Base-by-base conservation (phyloP, 2,888 invertebrate species). In the Ptychoptera contaminata region DNA sequence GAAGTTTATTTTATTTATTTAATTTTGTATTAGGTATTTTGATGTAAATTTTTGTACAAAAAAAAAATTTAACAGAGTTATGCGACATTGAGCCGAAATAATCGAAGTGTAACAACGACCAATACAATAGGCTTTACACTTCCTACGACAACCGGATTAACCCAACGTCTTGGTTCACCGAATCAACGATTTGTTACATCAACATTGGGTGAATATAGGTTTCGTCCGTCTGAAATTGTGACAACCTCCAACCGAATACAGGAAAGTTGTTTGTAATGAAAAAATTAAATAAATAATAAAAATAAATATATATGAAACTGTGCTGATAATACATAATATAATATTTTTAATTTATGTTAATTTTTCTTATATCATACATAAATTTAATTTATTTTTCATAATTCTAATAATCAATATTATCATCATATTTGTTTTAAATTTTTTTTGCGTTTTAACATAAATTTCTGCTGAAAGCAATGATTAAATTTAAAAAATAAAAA, bases 171-270 rank as follows among this genome's bases (percentile, higher is more conserved):
- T 15, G 23, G 35, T 35, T 16, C 42, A 15, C 34, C 35, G 34
- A 16, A 35, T 16, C 34, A 34, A 9, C 46, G 49, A 42, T 45
- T 50, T 11, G 82, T 82, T 57, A 77, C 82, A 59, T 82, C 82
- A 60, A 82, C 82, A 49, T 71, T 83, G 47, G 82, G 82, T 49
- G 82, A 82, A 58, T 83, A 83, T 65, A 75, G 83, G 52, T 75
- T 83, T 57, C 79, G 82, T 56, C 85, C 85, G 51, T 23, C 23
- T 23, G 86, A 86, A 67, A 83, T 86, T 54, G 84, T 86, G 51
- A 86, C 86, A 55, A 84, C 85, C 49, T 85, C 85, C 51, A 85
- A 85, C 70, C 77, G 84, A 60, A 85, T 86, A 68, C 86, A 86
- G 67, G 86, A 86, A 70, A 86, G 85, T 71, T 86, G 86, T 81